Conservation (phyloP, 1,140 invertebrate species). For the Drosophila rufa region DNA sequence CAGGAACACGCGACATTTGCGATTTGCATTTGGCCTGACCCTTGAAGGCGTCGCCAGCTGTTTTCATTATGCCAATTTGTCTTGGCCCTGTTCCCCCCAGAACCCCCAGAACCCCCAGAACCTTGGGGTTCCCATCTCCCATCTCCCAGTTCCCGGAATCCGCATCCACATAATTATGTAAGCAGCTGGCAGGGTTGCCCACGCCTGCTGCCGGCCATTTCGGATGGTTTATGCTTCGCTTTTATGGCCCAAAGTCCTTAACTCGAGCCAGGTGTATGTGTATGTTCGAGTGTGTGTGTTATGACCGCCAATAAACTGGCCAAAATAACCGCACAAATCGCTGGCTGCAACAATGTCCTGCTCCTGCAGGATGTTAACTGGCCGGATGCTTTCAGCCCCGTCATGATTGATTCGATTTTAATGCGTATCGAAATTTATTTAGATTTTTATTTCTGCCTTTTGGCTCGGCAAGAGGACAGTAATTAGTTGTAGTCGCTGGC, state of each 20-base stretch:
- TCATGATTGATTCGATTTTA: conserved; percentile 79
- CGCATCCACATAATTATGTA: conserved; percentile 66
- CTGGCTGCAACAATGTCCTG: conserved; percentile 20
- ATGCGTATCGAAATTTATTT: conserved; percentile 60
- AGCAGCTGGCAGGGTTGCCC: conserved; percentile 48
- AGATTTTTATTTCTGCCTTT: neutral
- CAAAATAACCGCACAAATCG: conserved; percentile 6
- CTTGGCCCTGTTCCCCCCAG: conserved; percentile 7
- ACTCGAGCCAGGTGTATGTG: conserved; percentile 15
- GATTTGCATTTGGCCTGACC: conserved; percentile 75
- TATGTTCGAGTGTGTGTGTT: neutral
- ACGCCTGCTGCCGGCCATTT: conserved; percentile 15
- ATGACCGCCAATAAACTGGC: conserved; percentile 23
- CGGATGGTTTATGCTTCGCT: conserved; percentile 42
- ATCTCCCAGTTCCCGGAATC: conserved; percentile 17
- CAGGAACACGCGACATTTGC: conserved; percentile 58
- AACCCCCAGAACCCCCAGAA: neutral
- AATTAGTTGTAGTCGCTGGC: conserved; percentile 63
- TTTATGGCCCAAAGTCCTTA: conserved; percentile 53
- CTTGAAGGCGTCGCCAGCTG: conserved; percentile 66
- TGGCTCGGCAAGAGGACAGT: conserved; percentile 20
- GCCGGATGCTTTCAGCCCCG: neutral
- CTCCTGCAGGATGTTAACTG: neutral
- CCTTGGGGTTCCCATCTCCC: neutral
- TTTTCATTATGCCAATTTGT: conserved; percentile 63